Evolutionary conservation across 2,113 vertebrate genomes (phyloP), one percentile per base, ranked within the genome.

Genomic region (Dipodomys merriami): DNA sequence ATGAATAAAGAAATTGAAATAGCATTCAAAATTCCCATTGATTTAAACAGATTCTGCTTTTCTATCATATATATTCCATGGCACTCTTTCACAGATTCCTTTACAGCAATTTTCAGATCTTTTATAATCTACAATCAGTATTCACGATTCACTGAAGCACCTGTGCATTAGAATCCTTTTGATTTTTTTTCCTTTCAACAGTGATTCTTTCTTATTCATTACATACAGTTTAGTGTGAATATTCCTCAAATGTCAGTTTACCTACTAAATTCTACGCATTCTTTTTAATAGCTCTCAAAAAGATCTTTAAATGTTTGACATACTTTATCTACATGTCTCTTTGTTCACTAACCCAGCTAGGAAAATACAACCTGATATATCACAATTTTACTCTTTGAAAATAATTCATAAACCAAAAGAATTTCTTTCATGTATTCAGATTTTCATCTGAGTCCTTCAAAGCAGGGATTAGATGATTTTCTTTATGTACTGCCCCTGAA

Each of bases 101-200:
- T 91, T 69, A 82, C 15, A 81, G 15, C 69, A 60, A 84, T 76
- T 88, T 91, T 77, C 53, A 87, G 30, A 85, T 90, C 5, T 83
- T 81, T 22, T 64, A 30, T 49, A 94, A 46, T 30, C 2, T 44
- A n/a, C 0, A 44, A 30, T 60, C 62, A 84, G n/a, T 7, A 25
- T 7, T 89, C 29, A 73, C 1, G 2, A 23, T 33, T 86, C 46
- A 84, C 30, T 84, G 68, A 69, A 39, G 39, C 19, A 44, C 12
- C 33, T 44, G 11, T 71, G 62, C 12, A 78, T 35, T 9, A 83
- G 29, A 84, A 81, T 72, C 49, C 2, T 6, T 72, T 39, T 90
- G 39, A 90, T 80, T 39, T 5, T 39, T 39, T 77, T 89, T 49
- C 35, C 62, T 95, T 82, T 86, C 8, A 93, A 23, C 23, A 19